A percentile compares a stretch with the other conserved stretches of the same genome.
phyloP scores from a whole-genome alignment of 1,140 invertebrate species.

The Trichonephila clavipes region DNA sequence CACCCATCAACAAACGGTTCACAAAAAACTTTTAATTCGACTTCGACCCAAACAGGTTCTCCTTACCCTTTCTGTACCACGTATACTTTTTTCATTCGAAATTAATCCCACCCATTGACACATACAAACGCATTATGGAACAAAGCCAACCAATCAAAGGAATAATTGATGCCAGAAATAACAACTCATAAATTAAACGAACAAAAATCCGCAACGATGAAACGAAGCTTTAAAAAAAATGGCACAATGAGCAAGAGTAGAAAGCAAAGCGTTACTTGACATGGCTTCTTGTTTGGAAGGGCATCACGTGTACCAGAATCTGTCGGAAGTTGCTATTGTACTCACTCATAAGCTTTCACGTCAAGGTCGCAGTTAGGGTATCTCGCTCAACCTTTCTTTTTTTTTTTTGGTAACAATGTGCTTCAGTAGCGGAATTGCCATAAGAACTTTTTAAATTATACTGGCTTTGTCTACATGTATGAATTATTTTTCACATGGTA shows the following conservation, averaged over 20 bases:
- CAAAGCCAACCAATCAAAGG: constrained; percentile 36
- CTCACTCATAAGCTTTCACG: not conserved
- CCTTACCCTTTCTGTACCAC: too few species aligned
- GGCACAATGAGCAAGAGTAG: not conserved
- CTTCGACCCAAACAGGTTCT: too few species aligned
- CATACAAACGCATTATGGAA: not conserved
- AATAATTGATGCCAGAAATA: constrained; percentile 41
- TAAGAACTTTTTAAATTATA: too few species aligned
- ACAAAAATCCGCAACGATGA: constrained; percentile 16
- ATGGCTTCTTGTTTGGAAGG: not conserved
- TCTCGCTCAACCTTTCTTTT: not conserved
- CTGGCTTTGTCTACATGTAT: too few species aligned
- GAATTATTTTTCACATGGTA: too few species aligned
- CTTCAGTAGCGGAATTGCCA: too few species aligned
- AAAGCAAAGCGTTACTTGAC: not conserved
- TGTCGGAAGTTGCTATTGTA: constrained; percentile 24
- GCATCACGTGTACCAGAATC: constrained; percentile 25
- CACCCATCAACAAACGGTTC: too few species aligned
- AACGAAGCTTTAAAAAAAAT: not conserved
- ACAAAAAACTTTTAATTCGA: too few species aligned
- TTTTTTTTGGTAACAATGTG: not conserved
- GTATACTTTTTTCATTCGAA: too few species aligned
- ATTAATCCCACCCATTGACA: too few species aligned
- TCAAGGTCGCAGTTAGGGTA: not conserved
- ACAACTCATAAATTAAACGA: constrained; percentile 42